Conservation (phyloP, 92 coral and sea anemone species). For the Porites evermanni region DNA sequence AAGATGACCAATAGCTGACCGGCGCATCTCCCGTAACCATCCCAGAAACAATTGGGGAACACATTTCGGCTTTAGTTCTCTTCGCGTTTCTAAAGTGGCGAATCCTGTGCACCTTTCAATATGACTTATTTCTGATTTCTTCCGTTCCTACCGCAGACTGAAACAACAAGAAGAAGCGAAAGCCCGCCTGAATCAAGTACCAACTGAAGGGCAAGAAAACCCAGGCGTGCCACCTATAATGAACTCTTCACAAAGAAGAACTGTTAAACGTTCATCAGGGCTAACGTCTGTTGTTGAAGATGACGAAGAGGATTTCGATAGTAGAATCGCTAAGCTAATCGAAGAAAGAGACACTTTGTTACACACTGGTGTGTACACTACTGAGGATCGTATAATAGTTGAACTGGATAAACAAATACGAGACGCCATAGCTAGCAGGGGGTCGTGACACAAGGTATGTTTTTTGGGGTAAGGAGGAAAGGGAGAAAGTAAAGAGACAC, state of each 20-base stretch:
- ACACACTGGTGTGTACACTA: constrained; percentile 96
- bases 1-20: no score
- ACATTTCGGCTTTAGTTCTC: no score
- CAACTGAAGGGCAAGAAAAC: constrained; percentile 38
- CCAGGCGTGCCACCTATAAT: background rate
- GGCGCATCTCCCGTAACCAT: no score
- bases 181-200: constrained; percentile 26
- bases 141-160: constrained; percentile 48
- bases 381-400: constrained; percentile 93
- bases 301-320: constrained; percentile 82
- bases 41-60: no score
- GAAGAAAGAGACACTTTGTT: constrained; percentile 96
- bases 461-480: background rate
- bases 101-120: background rate
- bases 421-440: constrained; percentile 94
- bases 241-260: constrained; percentile 41
- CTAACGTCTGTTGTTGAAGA: constrained; percentile 64
- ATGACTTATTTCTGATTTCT: background rate
- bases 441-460: constrained; percentile 19
- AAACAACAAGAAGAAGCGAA: constrained; percentile 85
- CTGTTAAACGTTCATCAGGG: constrained; percentile 20
- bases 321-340: constrained; percentile 88
- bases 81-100: no score
- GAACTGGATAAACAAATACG: constrained; percentile 96
- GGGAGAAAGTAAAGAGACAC: background rate